Evolutionary conservation across 2,113 vertebrate species (phyloP), one percentile per base, ranked within the genome.

Genomic region (Mus pahari): DNA sequence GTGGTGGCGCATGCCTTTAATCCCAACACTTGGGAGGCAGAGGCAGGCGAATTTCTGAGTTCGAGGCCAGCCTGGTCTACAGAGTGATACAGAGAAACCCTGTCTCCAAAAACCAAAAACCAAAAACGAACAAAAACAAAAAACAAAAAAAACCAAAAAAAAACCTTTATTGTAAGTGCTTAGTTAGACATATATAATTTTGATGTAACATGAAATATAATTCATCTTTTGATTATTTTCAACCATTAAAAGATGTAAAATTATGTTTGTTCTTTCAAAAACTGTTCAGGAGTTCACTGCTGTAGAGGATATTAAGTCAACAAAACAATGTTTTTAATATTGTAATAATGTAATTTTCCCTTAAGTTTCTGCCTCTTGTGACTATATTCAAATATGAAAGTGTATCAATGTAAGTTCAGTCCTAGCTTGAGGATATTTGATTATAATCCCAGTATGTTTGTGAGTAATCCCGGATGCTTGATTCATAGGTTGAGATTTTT

Each of bases 401-500:
- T 22, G 33, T 48, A 66, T 64, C 39, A 42, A 1, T 90, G 58
- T 95, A 74, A 94, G 91, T 78, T 91, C 66, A 86, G 24, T 68
- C 78, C 58, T 62, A 45, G 55, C 22, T 39, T 16, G 42, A 83
- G n/a, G 26, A 42, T 62, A 83, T 42, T 83, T 42, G 7, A 62
- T 83, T 83, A 62, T 62, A 83, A 17, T 83, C n/a, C 58, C 24
- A 83, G 2, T 83, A 19, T 16, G 82, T 89, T 86, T 91, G 53
- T 68, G 28, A 94, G 87, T 42, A 83, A 83, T 77, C 53, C 42
- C 24, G 2, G 48, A 77, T 58, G 33, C 60, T 78, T 81, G 31
- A 95, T 66, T 91, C 28, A 82, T 17, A 92, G 45, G 90, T 88
- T 84, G 83, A 77, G 64, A 50, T 75, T 75, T 95, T n/a, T 75